These are phyloP conservation scores for Emydocephalus ijimae DNA, from an alignment of 2,113 vertebrate genomes.

Conservation along the genomic window DNA sequence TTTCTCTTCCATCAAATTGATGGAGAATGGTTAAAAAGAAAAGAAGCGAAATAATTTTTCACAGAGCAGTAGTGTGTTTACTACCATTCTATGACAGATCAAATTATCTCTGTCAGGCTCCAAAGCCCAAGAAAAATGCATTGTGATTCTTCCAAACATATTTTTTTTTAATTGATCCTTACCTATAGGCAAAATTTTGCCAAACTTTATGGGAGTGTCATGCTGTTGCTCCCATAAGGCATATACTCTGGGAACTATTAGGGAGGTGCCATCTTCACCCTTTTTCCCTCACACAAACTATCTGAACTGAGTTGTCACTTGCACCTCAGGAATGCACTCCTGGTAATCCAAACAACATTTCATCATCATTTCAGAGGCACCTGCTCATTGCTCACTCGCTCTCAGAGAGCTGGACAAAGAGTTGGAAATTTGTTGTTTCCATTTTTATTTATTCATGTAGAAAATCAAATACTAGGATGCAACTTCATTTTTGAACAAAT, in stretches of 20 bases:
- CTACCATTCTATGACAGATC: neutral
- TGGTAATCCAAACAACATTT: neutral
- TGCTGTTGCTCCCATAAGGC: neutral
- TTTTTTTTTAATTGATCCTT: neutral
- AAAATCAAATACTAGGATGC: neutral
- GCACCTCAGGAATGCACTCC: neutral
- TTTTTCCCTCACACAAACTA: neutral
- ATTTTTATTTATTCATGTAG: neutral
- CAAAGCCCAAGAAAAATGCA: neutral
- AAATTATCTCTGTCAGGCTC: neutral
- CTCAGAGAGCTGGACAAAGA: neutral
- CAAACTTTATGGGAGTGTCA: neutral
- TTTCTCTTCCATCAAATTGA: neutral
- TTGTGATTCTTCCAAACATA: neutral
- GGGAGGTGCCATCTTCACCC: neutral
- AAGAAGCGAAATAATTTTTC: neutral
- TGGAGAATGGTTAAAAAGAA: neutral
- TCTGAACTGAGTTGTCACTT: neutral
- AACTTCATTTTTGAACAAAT: neutral
- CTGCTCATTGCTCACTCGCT: neutral
- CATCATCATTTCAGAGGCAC: neutral
- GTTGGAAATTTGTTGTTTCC: neutral
- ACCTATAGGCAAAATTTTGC: neutral
- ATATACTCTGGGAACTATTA: neutral
- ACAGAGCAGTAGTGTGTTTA: neutral